phyloP scores from a whole-genome alignment of 2,888 invertebrate genomes.

The Andrena bicolor region DNA sequence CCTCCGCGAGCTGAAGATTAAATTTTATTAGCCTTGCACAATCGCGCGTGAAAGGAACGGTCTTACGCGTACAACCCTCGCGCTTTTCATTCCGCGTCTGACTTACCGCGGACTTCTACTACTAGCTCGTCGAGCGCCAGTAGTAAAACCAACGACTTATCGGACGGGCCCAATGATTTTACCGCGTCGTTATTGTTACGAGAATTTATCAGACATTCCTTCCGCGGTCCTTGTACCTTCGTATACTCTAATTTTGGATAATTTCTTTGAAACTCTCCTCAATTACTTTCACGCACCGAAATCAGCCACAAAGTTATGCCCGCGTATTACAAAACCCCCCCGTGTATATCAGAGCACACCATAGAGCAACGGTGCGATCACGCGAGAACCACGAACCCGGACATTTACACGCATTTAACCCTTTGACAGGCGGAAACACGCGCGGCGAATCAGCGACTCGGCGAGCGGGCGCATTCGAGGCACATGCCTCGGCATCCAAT shows the following conservation, averaged over 20 bases:
- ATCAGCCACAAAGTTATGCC: too few species aligned
- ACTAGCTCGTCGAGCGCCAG: background rate
- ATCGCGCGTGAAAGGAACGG: constrained; percentile 3
- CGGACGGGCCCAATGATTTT: background rate
- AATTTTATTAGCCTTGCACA: constrained; percentile 17
- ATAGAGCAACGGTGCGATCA: constrained; percentile 67
- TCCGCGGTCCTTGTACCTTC: background rate
- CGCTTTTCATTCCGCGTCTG: constrained; percentile 1
- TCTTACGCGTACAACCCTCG: constrained; percentile 1
- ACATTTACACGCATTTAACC: constrained; percentile 80
- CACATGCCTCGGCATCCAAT: constrained; percentile 76
- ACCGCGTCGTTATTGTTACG: background rate
- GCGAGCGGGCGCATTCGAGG: constrained; percentile 66
- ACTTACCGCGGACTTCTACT: background rate
- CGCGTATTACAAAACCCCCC: constrained; percentile 15
- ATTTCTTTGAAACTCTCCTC: too few species aligned
- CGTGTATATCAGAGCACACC: constrained; percentile 53
- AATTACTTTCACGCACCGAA: too few species aligned
- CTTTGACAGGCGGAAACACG: constrained; percentile 78
- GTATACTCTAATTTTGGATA: too few species aligned
- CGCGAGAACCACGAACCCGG: constrained; percentile 72
- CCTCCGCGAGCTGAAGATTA: background rate
- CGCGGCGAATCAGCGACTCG: constrained; percentile 71
- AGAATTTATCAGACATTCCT: background rate
- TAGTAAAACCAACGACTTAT: background rate